Conservation (phyloP, 2,113 vertebrate species). For the Melanotaenia duboulayi region DNA sequence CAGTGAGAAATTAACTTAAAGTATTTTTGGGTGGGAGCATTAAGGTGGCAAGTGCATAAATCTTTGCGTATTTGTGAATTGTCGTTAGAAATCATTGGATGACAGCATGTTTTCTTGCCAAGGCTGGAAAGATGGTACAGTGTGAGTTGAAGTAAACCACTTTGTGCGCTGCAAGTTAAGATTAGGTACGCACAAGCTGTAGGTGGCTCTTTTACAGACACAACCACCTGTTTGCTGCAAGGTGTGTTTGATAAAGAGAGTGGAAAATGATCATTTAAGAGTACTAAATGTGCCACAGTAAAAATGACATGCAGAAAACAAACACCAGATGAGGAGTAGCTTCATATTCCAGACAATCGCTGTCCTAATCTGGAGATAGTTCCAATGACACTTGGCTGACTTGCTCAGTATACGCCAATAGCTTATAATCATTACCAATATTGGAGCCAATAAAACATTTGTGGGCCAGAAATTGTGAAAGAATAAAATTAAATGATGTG, state of each 20-base stretch:
- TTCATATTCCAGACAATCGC: slow-evolving; percentile 35
- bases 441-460: slow-evolving; percentile 78
- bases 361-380: slow-evolving; percentile 42
- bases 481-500: slow-evolving; percentile 76
- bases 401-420: slow-evolving; percentile 74
- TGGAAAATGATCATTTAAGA: slow-evolving; percentile 2
- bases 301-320: slow-evolving; percentile 50
- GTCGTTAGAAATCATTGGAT: slow-evolving; percentile 48
- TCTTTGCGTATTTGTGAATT: slow-evolving; percentile 62
- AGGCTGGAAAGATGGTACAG: not conserved
- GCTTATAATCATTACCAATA: slow-evolving; percentile 76
- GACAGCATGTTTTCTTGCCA: slow-evolving; percentile 17
- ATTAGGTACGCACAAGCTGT: not conserved
- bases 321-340: slow-evolving; percentile 59
- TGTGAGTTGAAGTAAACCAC: not conserved
- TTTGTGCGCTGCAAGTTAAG: not conserved
- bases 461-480: slow-evolving; percentile 76
- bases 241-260: slow-evolving; percentile 5
- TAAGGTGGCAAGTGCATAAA: slow-evolving; percentile 52
- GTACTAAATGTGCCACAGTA: slow-evolving; percentile 12
- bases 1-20: slow-evolving; percentile 52
- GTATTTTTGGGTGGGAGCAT: slow-evolving; percentile 53
- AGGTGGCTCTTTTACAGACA: not conserved
- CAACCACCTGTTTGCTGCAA: slow-evolving; percentile 17
- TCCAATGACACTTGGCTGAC: slow-evolving; percentile 71